These are phyloP conservation scores for Dinothrombium tinctorium DNA, from an alignment of 1,140 invertebrate species.

Conservation along the genomic window DNA sequence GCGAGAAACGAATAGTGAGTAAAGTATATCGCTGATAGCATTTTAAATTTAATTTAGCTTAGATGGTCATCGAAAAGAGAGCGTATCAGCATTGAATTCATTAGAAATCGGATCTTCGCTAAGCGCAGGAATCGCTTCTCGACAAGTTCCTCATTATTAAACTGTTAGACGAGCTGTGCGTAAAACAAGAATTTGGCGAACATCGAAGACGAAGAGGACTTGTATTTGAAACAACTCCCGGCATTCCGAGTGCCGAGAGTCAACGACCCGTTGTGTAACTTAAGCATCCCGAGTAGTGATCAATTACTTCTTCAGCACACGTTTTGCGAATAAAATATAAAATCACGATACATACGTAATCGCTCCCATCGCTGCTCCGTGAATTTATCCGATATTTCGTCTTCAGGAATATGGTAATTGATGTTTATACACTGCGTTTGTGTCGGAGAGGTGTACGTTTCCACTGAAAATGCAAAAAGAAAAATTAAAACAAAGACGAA, in stretches of 20 bases:
- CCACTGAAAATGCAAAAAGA: conserved; percentile 21
- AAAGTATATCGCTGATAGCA: no score
- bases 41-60: no score
- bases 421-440: conserved; percentile 85
- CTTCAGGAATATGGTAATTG: conserved; percentile 71
- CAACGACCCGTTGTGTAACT: no score
- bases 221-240: no score
- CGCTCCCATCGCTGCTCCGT: conserved; percentile 59
- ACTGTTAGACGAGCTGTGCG: background rate
- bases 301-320: no score
- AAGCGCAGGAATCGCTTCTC: background rate
- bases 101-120: no score
- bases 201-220: no score
- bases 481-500: background rate
- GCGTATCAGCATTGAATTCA: background rate
- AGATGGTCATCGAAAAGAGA: conserved; percentile 10
- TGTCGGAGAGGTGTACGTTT: conserved; percentile 67
- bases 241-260: no score
- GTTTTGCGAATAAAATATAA: no score
- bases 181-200: no score
- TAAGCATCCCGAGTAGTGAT: no score
- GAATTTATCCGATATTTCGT: conserved; percentile 43
- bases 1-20: no score
- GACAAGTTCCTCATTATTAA: background rate
- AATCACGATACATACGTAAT: conserved; percentile 22